These are phyloP conservation scores for Notothenia coriiceps DNA, from an alignment of 2,113 vertebrate species.

Conservation along the genomic window DNA sequence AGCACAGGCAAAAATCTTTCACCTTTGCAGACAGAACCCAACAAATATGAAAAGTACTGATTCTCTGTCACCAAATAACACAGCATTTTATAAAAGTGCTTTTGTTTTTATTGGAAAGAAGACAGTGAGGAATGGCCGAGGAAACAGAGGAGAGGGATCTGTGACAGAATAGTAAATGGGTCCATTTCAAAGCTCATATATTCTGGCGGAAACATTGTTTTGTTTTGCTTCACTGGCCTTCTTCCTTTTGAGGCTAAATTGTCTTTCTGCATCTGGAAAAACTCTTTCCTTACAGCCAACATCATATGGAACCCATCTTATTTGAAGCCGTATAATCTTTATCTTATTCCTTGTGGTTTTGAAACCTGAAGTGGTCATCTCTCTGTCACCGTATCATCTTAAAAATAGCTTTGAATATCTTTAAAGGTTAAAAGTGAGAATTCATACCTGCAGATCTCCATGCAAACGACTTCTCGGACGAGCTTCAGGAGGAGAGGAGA, in stretches of 20 bases:
- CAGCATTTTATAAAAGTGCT: neutral
- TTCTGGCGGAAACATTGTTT: constrained; percentile 32
- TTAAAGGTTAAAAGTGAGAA: neutral
- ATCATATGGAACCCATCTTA: constrained; percentile 9
- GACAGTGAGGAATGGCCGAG: constrained; percentile 37
- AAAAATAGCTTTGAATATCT: neutral
- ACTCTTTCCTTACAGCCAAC: neutral
- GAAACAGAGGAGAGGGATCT: constrained; percentile 37
- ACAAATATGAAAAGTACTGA: neutral
- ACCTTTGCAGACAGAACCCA: neutral
- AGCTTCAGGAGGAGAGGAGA: constrained; percentile 82
- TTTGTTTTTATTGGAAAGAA: constrained; percentile 34
- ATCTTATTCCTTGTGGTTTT: neutral
- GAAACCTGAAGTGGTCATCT: too few relatives aligned
- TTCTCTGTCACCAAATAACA: constrained; percentile 5
- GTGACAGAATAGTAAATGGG: constrained; percentile 59
- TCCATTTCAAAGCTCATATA: constrained; percentile 37
- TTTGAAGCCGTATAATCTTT: neutral
- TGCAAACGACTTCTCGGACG: constrained; percentile 98
- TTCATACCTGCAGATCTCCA: constrained; percentile 96
- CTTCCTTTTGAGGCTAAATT: constrained; percentile 20
- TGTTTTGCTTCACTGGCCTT: constrained; percentile 34
- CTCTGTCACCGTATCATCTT: neutral
- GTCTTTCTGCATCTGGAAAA: constrained; percentile 27
- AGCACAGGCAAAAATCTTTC: too few relatives aligned